These are phyloP conservation scores for Heteronetta atricapilla DNA, from an alignment of 2,113 vertebrate genomes.

Conservation along the genomic window DNA sequence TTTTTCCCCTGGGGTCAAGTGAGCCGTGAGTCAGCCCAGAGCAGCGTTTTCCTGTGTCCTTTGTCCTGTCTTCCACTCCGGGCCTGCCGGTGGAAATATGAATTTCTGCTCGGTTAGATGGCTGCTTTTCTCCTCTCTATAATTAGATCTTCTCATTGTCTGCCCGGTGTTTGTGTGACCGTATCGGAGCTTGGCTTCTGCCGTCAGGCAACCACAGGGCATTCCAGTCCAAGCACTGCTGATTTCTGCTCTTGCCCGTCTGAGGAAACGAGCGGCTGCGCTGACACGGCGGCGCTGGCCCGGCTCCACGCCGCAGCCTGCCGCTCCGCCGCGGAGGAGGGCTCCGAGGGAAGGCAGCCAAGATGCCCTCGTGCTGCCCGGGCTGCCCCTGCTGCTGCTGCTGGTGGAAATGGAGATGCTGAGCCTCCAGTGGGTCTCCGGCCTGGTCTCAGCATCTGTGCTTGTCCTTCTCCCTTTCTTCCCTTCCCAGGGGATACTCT, in stretches of 20 bases:
- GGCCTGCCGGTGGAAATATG: not conserved
- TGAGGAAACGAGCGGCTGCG: not conserved
- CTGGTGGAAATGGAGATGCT: not conserved
- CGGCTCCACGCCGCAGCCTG: not conserved
- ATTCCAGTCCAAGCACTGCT: constrained; percentile 5
- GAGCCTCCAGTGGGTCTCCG: not conserved
- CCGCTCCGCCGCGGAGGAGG: not conserved
- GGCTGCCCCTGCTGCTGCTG: not conserved
- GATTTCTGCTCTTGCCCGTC: constrained; percentile 12
- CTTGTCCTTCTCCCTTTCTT: not conserved
- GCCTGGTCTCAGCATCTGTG: not conserved
- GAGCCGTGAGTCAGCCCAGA: not conserved
- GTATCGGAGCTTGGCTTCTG: not conserved
- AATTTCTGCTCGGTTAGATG: not conserved
- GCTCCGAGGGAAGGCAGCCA: not conserved
- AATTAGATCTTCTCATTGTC: constrained; percentile 28
- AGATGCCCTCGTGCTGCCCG: rapidly evolving
- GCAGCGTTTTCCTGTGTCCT: not conserved
- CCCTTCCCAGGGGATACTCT: not conserved
- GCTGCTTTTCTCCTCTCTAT: constrained; percentile 7
- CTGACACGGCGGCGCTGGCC: not conserved
- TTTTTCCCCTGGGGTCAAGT: not conserved
- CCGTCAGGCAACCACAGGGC: constrained; percentile 21
- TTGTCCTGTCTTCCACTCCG: not conserved
- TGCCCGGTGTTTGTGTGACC: not conserved